Percentiles rank a stretch among this genome's conserved stretches.
These are phyloP conservation scores for Rhineura floridana DNA, from an alignment of 2,113 vertebrate genomes.

Conservation along the genomic window DNA sequence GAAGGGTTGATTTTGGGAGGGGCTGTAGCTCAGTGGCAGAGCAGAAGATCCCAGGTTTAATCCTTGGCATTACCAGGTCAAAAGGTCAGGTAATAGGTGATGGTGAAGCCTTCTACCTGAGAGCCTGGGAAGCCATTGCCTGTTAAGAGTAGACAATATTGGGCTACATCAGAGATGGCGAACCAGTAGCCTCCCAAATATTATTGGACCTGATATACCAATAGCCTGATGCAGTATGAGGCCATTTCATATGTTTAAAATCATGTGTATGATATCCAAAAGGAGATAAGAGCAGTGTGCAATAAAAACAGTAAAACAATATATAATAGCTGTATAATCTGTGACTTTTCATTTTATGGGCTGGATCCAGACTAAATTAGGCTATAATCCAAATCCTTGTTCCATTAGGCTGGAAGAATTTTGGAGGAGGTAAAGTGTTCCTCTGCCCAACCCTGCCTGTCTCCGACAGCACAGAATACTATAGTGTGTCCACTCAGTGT, in stretches of 20 bases:
- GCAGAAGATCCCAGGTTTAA: not conserved
- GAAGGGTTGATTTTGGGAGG: no score
- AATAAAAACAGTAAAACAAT: no score
- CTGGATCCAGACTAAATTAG: no score
- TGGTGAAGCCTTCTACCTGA: not conserved
- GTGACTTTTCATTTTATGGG: not conserved
- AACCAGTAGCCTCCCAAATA: not conserved
- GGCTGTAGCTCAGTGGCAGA: not conserved
- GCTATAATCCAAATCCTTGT: no score
- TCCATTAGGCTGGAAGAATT: no score
- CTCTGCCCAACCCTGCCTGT: no score
- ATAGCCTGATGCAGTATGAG: not conserved
- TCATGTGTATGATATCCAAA: no score
- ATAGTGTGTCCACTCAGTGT: no score
- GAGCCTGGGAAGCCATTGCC: not conserved
- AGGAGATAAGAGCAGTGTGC: no score
- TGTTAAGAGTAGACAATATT: not conserved
- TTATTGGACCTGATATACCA: not conserved
- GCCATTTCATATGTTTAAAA: not conserved
- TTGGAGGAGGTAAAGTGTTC: no score
- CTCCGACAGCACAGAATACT: no score
- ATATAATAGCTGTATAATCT: no score
- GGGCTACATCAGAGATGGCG: not conserved
- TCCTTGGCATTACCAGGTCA: not conserved
- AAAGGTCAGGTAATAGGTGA: not conserved